Evolutionary conservation across 37 sponge, comb jelly and placozoan genomes (phyloP).

Genomic region (Cliona cf. orientalis): DNA sequence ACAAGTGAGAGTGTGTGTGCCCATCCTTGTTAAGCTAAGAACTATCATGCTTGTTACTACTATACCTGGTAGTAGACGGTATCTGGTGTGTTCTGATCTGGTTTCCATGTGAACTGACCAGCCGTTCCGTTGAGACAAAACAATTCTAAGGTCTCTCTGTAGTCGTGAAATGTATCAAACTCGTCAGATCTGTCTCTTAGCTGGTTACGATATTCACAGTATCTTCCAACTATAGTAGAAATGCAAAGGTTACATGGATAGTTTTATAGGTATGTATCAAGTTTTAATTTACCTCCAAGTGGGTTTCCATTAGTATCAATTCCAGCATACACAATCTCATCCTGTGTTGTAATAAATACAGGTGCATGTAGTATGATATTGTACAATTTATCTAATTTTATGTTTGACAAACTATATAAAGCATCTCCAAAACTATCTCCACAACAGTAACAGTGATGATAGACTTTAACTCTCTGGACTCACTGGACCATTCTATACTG

Average conservation of each 20-base stretch:
- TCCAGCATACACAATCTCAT: slow-evolving; percentile 40
- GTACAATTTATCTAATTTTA: no score
- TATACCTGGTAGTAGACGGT: slow-evolving; percentile 56
- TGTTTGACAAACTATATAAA: no score
- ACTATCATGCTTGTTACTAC: no score
- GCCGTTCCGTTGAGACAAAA: slow-evolving; percentile 4
- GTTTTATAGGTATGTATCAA: not conserved
- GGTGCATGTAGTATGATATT: not conserved
- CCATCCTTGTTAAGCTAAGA: no score
- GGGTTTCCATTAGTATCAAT: slow-evolving; percentile 7
- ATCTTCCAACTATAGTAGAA: slow-evolving; percentile 9
- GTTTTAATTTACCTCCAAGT: slow-evolving; percentile 19
- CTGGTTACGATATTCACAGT: slow-evolving; percentile 16
- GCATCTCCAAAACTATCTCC: no score
- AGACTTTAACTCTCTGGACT: not conserved
- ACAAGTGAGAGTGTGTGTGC: no score
- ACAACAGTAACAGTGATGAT: no score
- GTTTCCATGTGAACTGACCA: slow-evolving; percentile 51
- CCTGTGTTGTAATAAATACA: slow-evolving; percentile 6
- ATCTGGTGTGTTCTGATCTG: slow-evolving; percentile 58
- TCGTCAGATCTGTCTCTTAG: not conserved
- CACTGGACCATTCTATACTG: slow-evolving; percentile 14
- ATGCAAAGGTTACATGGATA: no score
- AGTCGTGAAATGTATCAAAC: slow-evolving; percentile 19
- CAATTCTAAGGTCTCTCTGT: slow-evolving; percentile 8